These are phyloP conservation scores for Cepphus grylle DNA, from an alignment of 2,113 vertebrate genomes.

Conservation along the genomic window DNA sequence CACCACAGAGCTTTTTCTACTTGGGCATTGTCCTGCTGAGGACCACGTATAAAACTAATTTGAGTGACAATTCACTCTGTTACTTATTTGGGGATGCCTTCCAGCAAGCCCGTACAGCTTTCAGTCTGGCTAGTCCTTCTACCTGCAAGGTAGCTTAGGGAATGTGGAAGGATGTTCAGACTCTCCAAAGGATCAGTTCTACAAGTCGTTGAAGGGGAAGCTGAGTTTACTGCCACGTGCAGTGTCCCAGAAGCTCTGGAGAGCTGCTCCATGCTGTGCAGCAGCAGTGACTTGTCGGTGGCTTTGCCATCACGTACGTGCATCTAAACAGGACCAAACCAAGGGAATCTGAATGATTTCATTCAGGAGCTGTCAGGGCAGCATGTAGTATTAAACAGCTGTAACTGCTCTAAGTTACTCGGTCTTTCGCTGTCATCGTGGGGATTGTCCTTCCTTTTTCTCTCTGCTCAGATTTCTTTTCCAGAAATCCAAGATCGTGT, in stretches of 20 bases:
- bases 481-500: not conserved
- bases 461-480: not conserved
- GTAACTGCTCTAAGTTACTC: fast-evolving
- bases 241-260: not conserved
- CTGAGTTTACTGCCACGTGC: not conserved
- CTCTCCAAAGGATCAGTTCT: not conserved
- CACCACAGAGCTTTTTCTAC: not conserved
- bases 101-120: not conserved
- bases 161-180: not conserved
- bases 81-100: not conserved
- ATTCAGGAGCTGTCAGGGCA: not conserved
- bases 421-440: not conserved
- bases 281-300: not conserved
- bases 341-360: not conserved
- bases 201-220: not conserved
- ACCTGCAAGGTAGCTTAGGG: not conserved
- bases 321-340: not conserved
- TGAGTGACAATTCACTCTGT: not conserved
- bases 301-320: fast-evolving
- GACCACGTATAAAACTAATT: not conserved
- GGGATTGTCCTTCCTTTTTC: not conserved
- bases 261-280: not conserved
- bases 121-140: not conserved
- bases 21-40: not conserved
- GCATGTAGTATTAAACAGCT: not conserved